Evolutionary conservation across 2,888 invertebrate genomes (phyloP), one percentile per base, ranked within the genome.

Genomic region (Spodoptera littoralis): DNA sequence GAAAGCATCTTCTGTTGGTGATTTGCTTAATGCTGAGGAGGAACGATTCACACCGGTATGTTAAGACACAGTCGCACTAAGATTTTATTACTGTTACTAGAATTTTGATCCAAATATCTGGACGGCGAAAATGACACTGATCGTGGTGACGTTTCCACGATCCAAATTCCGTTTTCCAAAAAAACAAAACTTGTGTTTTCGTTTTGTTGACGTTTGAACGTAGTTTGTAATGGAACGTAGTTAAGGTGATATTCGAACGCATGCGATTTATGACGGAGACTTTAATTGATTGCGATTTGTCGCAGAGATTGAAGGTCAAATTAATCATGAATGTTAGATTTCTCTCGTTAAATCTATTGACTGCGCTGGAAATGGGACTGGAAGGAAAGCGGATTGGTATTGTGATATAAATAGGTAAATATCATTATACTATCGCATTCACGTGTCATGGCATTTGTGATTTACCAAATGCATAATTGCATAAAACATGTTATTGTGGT

Each of bases 1-100:
- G 79, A 92, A 90, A 79, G 94, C 95, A 86, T 94, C 93, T 65
- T 95, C 95, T 12, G 95, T 95, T 1, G 95, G 95, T 1, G 94
- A 94, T 80, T 92, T 95, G 52, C 88, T 95, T 2, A 94, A 90
- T 58, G 85, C 94, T 49, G 94, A 93, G 36, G 94, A 94, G 49
- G 94, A 92, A 64, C 87, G 91, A 64, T 92, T 87, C 61, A 70
- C 92, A 72, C 88, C 90, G 94, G 94, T 94, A 84, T 61, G 92
- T 84, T 65, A 51, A 54, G 50, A 45, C 47, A 58, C 55, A 53
- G 51, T 60, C 52, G 41, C 57, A 68, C 48, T 60, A 43, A 58
- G 44, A 69, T 74, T 72, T 68, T 46, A 63, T 30, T 50, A 48
- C 27, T 49, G 12, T 41, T 13, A 73, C 62, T 64, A 24, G 27